Base-by-base conservation (phyloP, 1,140 invertebrate species). In the Drosophila serrata region DNA sequence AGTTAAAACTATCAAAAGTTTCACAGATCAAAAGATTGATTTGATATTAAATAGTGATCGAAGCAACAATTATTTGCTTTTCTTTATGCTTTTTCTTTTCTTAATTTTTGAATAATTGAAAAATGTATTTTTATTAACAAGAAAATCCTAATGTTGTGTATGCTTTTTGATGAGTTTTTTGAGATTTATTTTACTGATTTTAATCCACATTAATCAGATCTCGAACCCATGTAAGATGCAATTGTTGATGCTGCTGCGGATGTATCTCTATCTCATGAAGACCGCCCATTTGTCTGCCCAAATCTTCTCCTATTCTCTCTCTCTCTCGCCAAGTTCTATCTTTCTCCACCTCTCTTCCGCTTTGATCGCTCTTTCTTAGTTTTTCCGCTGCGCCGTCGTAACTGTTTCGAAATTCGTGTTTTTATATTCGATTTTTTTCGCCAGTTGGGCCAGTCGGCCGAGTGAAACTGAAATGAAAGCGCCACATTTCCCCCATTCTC, bases 391-490 rank as follows among this genome's bases (percentile, higher is more conserved):
- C 31, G 31, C 29, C 40, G 37, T 39, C 70, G 53, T 87, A 80
- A 88, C 72, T 65, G 73, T 84, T 90, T 87, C 80, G 79, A 84
- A 84, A 88, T 80, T 75, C 80, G 84, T 88, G 76, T 88, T 80
- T 88, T 80, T 82, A 82, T 87, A 87, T 87, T 88, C 82, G 79
- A 82, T 73, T 88, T 86, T 79, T 79, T 80, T 87, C 80, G 80
- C 80, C 79, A 78, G 73, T 86, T 85, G 46, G 76, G 62, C 61
- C 75, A 86, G 82, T 86, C 75, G 80, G 81, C 56, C 72, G 73
- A 84, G 85, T 90, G 85, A 90, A 88, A 88, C 76, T 81, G 84
- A 88, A 88, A 88, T 88, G 84, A 88, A 88, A 88, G 75, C 79
- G 82, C 46, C 37, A 43, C 70, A 74, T 55, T 61, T 68, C 37